Percentiles rank a stretch among this genome's conserved stretches.
phyloP scores from a whole-genome alignment of 2,797 vertebrate genomes.

The Synanceia verrucosa region DNA sequence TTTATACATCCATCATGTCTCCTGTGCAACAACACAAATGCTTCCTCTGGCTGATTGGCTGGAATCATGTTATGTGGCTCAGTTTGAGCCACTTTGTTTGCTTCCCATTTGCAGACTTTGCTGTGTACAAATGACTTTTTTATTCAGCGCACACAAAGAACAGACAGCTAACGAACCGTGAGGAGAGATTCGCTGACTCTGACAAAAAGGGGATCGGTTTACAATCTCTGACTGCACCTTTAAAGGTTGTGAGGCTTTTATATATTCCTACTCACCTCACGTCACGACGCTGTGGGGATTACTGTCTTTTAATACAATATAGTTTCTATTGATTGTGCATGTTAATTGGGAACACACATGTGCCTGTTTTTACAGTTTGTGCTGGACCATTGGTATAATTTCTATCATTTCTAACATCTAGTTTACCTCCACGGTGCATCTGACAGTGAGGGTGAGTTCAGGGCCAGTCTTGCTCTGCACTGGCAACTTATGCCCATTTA shows the following conservation, averaged over 20 bases:
- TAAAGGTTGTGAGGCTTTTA: too few species aligned
- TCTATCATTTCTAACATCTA: background rate
- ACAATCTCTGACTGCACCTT: too few species aligned
- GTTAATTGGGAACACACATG: background rate
- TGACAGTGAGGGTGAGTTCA: background rate
- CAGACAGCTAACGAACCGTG: too few species aligned
- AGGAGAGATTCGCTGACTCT: too few species aligned
- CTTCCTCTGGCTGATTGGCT: background rate
- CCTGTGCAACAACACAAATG: background rate
- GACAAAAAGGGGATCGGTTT: too few species aligned
- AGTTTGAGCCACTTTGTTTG: background rate
- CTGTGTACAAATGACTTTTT: too few species aligned
- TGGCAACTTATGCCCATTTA: background rate
- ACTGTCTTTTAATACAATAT: too few species aligned
- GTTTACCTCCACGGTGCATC: too few species aligned
- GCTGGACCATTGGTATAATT: background rate
- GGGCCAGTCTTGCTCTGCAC: background rate
- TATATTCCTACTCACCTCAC: too few species aligned
- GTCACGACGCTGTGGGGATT: too few species aligned
- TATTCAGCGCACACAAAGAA: too few species aligned
- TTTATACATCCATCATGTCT: background rate
- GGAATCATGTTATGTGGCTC: background rate
- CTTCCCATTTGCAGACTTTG: too few species aligned
- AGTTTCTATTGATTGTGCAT: background rate
- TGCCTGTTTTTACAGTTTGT: background rate